These are phyloP conservation scores for Glossophaga mutica DNA, from an alignment of 2,797 vertebrate species.

Conservation along the genomic window DNA sequence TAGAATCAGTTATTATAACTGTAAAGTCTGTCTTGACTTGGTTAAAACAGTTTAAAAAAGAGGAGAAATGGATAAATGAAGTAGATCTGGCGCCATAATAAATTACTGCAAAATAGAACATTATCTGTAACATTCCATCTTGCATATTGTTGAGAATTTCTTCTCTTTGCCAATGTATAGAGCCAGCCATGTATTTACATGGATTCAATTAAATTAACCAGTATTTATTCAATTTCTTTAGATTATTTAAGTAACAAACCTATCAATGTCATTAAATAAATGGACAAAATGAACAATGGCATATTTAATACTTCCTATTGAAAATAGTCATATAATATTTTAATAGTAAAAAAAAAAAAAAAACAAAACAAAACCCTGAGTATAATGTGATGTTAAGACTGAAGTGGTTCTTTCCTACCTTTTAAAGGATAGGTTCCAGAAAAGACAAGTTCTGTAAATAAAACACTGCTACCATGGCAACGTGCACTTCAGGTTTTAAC, in stretches of 20 bases:
- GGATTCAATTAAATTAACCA: neutral
- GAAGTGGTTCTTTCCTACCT: slow-evolving; percentile 36
- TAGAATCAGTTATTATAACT: neutral
- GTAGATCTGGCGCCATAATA: neutral
- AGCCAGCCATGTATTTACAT: neutral
- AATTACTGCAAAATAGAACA: neutral
- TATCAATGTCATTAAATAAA: slow-evolving; percentile 18
- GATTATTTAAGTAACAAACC: neutral
- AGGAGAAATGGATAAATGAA: neutral
- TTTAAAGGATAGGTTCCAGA: slow-evolving; percentile 41
- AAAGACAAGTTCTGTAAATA: slow-evolving; percentile 60
- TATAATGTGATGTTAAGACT: neutral
- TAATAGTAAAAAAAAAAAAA: slow-evolving; percentile 40
- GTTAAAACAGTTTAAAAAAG: neutral
- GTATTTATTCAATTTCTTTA: slow-evolving; percentile 20
- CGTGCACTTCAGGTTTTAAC: slow-evolving; percentile 61
- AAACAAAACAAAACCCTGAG: too few relatives aligned
- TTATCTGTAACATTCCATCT: neutral
- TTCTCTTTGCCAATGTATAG: neutral
- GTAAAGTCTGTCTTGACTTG: neutral
- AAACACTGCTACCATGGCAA: slow-evolving; percentile 57
- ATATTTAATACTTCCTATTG: slow-evolving; percentile 20
- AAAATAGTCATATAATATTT: slow-evolving; percentile 50
- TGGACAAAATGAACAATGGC: slow-evolving; percentile 42
- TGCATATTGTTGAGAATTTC: neutral